Evolutionary conservation across 2,797 vertebrate genomes (phyloP), one percentile per base, ranked within the genome.

Genomic region (Nannoperca australis): DNA sequence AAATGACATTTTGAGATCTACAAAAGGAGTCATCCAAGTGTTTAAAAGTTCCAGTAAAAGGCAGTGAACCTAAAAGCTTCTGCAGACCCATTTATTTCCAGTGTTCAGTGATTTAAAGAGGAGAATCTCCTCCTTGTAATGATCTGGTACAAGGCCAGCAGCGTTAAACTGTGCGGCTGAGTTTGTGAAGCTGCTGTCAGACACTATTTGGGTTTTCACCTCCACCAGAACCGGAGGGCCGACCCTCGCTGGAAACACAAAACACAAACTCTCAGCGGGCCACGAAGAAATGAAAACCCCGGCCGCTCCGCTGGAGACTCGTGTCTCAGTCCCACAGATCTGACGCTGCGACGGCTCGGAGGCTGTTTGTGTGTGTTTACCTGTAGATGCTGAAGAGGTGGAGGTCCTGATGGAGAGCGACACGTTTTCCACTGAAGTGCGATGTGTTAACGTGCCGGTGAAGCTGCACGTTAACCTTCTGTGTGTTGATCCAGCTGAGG

Each of bases 331-430:
- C 13, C 8, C 32, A 40, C 22, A 51, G 72, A 62, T 85, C 22
- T 51, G 79, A 73, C 0, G 13, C 50, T n/a, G 24, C 24, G 24
- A 2, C 24, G 24, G 24, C n/a, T n/a, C n/a, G n/a, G n/a, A n/a
- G n/a, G n/a, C n/a, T n/a, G n/a, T 9, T 30, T 51, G 51, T 67
- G 61, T 71, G 50, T 79, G n/a, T 54, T 61, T 44, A 76, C 69
- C 81, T 74, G 61, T 62, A 44, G 58, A 44, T 1, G 1, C 50
- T 6, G 42, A 38, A 14, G 53, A 74, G 47, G 18, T 1, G 72
- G 22, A 27, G 50, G 7, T 32, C 22, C 40, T 34, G 44, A 18
- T 50, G 10, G 12, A 36, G 44, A 9, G 32, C 20, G 27, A 8
- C 36, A 47, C 0, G 1, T 2, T 32, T 44, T 44, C 38, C 9